These are phyloP conservation scores for Brachypodius melanocephalos DNA, from an alignment of 2,113 vertebrate genomes.

Conservation along the genomic window DNA sequence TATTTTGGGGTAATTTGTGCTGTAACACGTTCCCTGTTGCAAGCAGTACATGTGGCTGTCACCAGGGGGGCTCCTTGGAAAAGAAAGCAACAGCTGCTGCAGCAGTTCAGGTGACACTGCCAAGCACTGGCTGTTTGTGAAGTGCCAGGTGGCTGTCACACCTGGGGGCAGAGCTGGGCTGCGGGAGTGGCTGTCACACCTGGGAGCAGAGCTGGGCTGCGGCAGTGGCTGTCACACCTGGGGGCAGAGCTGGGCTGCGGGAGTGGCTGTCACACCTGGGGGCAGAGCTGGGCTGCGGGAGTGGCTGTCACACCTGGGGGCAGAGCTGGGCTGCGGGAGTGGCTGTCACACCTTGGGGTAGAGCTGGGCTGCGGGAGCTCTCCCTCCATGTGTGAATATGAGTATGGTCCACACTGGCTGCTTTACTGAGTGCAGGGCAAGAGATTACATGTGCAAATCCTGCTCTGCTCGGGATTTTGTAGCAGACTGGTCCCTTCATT, in stretches of 20 bases:
- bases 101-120: not conserved
- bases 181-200: not conserved
- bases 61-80: not conserved
- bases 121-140: rapidly evolving
- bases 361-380: not conserved
- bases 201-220: not conserved
- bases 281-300: not conserved
- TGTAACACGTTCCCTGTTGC: not conserved
- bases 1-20: not conserved
- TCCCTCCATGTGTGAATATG: rapidly evolving
- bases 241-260: not conserved
- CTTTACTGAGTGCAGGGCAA: not conserved
- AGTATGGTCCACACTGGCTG: rapidly evolving
- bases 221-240: not conserved
- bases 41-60: not conserved
- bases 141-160: not conserved
- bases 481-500: not conserved
- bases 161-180: not conserved
- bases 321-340: not conserved
- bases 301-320: not conserved
- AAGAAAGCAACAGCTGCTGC: not conserved
- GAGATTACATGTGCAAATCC: rapidly evolving
- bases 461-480: rapidly evolving
- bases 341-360: not conserved
- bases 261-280: not conserved